A percentile compares a stretch with the other conserved stretches of the same genome.
Evolutionary conservation across 2,113 vertebrate genomes (phyloP).

Genomic region (Alces alces): DNA sequence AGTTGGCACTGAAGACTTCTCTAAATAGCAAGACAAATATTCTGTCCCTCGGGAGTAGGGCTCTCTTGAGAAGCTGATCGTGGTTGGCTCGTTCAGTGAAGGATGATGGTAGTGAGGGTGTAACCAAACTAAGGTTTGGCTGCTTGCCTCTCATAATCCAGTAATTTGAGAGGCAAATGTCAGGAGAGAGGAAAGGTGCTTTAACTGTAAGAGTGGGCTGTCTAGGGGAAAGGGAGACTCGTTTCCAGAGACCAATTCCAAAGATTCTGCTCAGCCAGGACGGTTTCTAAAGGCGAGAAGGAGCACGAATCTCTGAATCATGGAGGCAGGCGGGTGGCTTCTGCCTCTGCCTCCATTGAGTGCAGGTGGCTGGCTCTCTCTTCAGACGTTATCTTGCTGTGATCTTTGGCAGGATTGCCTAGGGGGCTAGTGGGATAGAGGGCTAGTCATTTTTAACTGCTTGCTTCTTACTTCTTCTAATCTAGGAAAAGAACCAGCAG

Average conservation of each 20-base stretch:
- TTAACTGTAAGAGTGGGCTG: not conserved
- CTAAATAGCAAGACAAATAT: slow-evolving; percentile 29
- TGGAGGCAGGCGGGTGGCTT: not conserved
- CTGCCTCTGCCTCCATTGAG: not conserved
- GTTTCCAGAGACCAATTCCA: not conserved
- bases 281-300: not conserved
- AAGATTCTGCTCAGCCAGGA: not conserved
- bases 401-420: not conserved
- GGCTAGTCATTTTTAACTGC: not conserved
- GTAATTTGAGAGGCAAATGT: not conserved
- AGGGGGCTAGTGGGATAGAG: not conserved
- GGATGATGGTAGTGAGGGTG: not conserved
- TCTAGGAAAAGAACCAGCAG: not conserved
- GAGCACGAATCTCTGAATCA: not conserved
- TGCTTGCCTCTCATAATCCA: not conserved
- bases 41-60: not conserved
- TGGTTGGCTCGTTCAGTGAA: not conserved
- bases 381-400: not conserved
- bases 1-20: not conserved
- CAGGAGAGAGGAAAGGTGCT: not conserved
- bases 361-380: not conserved
- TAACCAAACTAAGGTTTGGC: not conserved
- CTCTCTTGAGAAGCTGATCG: slow-evolving; percentile 6
- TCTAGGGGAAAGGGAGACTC: not conserved
- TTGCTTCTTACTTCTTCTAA: not conserved